Evolutionary conservation across 2,113 vertebrate species (phyloP).

Genomic region (Toxostoma redivivum): DNA sequence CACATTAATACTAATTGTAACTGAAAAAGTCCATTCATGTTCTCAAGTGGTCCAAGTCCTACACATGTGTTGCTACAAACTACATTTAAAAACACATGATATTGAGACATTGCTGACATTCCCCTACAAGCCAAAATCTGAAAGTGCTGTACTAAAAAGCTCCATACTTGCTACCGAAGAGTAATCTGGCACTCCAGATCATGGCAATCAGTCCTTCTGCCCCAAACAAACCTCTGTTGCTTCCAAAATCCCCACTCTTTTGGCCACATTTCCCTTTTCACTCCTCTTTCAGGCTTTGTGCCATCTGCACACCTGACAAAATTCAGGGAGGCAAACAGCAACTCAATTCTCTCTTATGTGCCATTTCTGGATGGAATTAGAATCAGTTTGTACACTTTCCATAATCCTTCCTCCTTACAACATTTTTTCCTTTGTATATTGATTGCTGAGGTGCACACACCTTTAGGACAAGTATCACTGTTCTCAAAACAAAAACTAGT

Average conservation of each 20-base stretch:
- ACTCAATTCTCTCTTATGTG: background rate
- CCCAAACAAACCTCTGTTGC: background rate
- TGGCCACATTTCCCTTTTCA: background rate
- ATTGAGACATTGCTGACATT: background rate
- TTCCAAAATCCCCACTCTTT: background rate
- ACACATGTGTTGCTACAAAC: background rate
- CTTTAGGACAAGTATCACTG: background rate
- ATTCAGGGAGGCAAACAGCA: background rate
- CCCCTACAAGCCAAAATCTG: accelerated
- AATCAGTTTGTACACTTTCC: background rate
- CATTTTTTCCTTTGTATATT: background rate
- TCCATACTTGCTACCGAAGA: background rate
- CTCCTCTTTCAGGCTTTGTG: background rate
- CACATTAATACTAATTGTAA: background rate
- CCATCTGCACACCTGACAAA: background rate
- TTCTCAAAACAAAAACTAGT: background rate
- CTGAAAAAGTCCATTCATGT: background rate
- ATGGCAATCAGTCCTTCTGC: background rate
- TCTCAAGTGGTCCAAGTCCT: background rate
- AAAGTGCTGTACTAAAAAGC: background rate
- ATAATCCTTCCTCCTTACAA: background rate
- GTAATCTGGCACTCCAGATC: background rate
- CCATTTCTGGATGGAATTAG: background rate
- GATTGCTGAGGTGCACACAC: background rate
- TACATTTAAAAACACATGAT: background rate